Evolutionary conservation across 1,140 invertebrate genomes (phyloP), one percentile per base, ranked within the genome.

Genomic region (Leptonema lineaticorne): DNA sequence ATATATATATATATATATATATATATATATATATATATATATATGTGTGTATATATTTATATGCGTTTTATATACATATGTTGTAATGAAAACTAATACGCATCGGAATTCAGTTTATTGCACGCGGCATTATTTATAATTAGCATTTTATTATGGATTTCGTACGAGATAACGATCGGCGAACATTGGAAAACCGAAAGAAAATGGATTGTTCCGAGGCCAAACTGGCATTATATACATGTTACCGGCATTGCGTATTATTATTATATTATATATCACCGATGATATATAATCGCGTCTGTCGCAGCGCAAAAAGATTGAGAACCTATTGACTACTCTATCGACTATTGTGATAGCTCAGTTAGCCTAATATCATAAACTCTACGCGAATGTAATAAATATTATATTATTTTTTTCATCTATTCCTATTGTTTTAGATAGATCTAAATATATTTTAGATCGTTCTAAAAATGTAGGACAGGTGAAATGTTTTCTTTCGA

Each of bases 111-210:
- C 18, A 29, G 14, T 16, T 7, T 33, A 30, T 37, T 16, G 9
- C 53, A 30, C 26, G 26, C n/a, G 3, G 24, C n/a, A 14, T 18
- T 11, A 16, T 37, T 59, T 24, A 37, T 29, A 16, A 33, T 33
- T 37, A 59, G 14, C 28, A 33, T 59, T 59, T 33, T 33, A 59
- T 37, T 59, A 59, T 30, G 28, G 57, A 30, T 59, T 59, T 59
- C 28, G 30, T 20, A 59, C 28, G 30, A 33, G 28, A 59, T 30
- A 33, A 33, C 33, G 30, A 33, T 33, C 30, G 30, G 20, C 33
- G 30, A 59, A 33, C 28, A 57, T 57, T 57, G 5, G 18, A 53
- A 26, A 24, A 24, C 16, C 18, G 48, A 24, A 20, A 20, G 48
- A 24, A 26, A 24, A 26, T 20, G 48, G 24, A 16, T 20, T 9